A percentile compares a stretch with the other conserved stretches of the same genome.
Evolutionary conservation across 2,797 vertebrate genomes (phyloP).

Genomic region (Psittacula echo): DNA sequence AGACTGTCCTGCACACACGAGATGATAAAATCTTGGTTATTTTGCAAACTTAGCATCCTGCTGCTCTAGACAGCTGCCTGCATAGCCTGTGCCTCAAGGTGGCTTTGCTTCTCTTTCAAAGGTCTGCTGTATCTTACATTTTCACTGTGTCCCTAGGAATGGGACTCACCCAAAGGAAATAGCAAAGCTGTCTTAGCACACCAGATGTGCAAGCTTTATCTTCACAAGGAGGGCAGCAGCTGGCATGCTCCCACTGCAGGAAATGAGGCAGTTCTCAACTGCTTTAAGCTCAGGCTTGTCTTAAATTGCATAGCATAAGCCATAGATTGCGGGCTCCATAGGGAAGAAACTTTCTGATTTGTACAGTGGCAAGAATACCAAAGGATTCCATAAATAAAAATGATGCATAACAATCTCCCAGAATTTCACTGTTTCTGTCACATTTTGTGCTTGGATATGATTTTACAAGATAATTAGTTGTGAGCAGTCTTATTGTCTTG

Average conservation of each 20-base stretch:
- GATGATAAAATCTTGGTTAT: background rate
- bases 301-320: background rate
- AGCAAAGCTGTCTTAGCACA: background rate
- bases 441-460: background rate
- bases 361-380: background rate
- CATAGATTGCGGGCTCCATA: background rate
- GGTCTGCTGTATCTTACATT: background rate
- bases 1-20: background rate
- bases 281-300: background rate
- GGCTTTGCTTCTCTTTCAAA: background rate
- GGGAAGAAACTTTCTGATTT: background rate
- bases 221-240: background rate
- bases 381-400: constrained; percentile 45
- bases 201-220: background rate
- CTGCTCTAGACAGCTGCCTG: background rate
- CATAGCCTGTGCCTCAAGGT: background rate
- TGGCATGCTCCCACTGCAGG: background rate
- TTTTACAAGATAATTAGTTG: constrained; percentile 25
- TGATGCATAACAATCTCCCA: background rate
- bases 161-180: background rate
- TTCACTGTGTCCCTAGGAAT: background rate
- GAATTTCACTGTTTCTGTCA: background rate
- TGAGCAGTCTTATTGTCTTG: constrained; percentile 30
- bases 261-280: background rate
- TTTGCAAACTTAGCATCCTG: background rate